Base-by-base conservation (phyloP, 2,797 vertebrate genomes). In the Gymnocypris eckloni region DNA sequence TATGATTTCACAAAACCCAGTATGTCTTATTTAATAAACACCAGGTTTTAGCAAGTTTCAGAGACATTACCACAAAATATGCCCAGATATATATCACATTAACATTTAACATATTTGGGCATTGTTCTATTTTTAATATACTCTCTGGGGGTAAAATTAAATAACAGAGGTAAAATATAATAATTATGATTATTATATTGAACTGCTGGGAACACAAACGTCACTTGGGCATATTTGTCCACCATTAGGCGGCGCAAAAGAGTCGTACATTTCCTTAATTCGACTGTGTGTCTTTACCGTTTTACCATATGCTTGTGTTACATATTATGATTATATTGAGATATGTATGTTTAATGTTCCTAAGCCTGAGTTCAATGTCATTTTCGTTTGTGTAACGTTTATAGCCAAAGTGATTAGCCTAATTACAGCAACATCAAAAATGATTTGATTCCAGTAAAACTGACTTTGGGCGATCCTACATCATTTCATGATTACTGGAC, bases 181-280 rank as follows among this genome's bases (percentile, higher is more conserved):
- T 52, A 50, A 52, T 18, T 6, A 52, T 20, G 12, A 41, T 33
- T 76, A 56, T 71, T 72, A 43, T 71, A 22, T 25, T 43, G 8
- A 18, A 43, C 10, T 59, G 37, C 37, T 43, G 10, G 5, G n/a
- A n/a, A 18, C 48, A 22, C 10, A 25, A 61, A 48, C 33, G 33
- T 33, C 15, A 15, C 13, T 50, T 50, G 48, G 48, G 9, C 20
- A 73, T 59, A 20, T 22, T 22, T 43, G 7, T 10, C 41, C 5
- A 28, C 80, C 86, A 39, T 37, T 78, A 89, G 86, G 72, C 16
- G 84, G 84, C 39, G 78, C 72, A 67, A 73, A 37, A 20, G 71
- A 25, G 13, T 54, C 11, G 52, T 18, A 52, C 3, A 61, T 61
- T 12, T 59, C 56, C 3, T 71, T 2, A 52, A 25, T 8, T 70